Evolutionary conservation across 2,113 vertebrate genomes (phyloP).

Genomic region (Pampusana beccarii): DNA sequence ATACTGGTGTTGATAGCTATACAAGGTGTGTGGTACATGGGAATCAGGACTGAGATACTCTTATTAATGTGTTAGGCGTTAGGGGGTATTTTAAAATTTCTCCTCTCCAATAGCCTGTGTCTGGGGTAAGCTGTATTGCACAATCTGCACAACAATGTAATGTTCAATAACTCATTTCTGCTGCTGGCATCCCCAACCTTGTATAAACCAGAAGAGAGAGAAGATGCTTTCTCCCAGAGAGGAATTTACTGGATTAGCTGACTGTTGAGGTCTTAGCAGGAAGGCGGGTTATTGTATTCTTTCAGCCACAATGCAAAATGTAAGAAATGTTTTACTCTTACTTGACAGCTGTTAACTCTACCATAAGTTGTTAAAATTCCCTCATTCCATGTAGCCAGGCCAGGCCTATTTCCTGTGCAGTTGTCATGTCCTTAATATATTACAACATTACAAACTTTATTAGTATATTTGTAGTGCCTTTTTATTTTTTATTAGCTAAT

Average conservation of each 20-base stretch:
- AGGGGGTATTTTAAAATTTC: not conserved
- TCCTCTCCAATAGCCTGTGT: not conserved
- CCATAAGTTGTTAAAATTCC: slow-evolving; percentile 23
- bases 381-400: slow-evolving; percentile 29
- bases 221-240: not conserved
- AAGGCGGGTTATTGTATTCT: not conserved
- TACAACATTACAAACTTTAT: slow-evolving; percentile 68
- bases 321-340: slow-evolving; percentile 27
- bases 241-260: slow-evolving; percentile 26
- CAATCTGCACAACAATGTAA: not conserved
- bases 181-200: not conserved
- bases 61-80: not conserved
- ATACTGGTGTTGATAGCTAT: not conserved
- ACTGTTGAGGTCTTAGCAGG: slow-evolving; percentile 8
- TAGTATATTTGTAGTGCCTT: slow-evolving; percentile 64
- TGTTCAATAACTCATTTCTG: not conserved
- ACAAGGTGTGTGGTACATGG: not conserved
- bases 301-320: not conserved
- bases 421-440: slow-evolving; percentile 60
- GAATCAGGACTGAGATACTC: not conserved
- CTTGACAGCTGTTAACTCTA: slow-evolving; percentile 45
- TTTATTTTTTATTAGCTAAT: slow-evolving; percentile 72
- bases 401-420: slow-evolving; percentile 54
- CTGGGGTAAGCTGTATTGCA: not conserved
- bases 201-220: not conserved